Conservation (phyloP, 2,113 vertebrate genomes). For the Lamprotornis superbus region DNA sequence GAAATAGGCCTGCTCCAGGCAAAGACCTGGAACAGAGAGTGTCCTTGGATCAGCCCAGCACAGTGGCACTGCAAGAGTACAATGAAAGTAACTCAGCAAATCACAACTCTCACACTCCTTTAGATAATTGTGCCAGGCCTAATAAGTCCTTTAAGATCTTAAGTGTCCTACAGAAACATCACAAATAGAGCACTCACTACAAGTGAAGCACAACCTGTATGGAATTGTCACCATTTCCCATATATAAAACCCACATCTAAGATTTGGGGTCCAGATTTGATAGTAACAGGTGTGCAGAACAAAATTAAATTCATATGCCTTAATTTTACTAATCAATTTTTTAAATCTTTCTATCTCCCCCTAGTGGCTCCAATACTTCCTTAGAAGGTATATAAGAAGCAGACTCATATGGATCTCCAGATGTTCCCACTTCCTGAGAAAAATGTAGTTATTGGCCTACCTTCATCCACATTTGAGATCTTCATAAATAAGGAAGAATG, state of each 20-base stretch:
- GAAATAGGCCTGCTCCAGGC: not conserved
- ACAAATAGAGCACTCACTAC: not conserved
- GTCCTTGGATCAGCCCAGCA: not conserved
- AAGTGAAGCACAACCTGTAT: not conserved
- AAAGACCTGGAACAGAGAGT: not conserved
- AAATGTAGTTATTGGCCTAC: not conserved
- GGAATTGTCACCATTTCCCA: not conserved
- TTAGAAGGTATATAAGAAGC: not conserved
- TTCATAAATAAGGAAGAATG: not conserved
- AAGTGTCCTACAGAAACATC: not conserved
- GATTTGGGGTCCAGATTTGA: not conserved
- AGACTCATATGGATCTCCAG: not conserved
- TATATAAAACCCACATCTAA: not conserved
- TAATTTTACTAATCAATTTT: not conserved
- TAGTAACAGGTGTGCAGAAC: not conserved
- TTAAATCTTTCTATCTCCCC: conserved; percentile 4
- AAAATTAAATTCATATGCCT: not conserved
- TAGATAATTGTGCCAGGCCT: not conserved
- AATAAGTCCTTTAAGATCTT: not conserved
- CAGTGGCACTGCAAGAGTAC: not conserved
- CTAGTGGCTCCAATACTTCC: not conserved
- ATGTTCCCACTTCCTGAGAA: not conserved
- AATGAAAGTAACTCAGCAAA: not conserved
- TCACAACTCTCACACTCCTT: not conserved
- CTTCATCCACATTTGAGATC: not conserved